Percentiles rank a stretch among this genome's conserved stretches.
Evolutionary conservation across 1,140 invertebrate species (phyloP).

Genomic region (Dermatophagoides farinae): DNA sequence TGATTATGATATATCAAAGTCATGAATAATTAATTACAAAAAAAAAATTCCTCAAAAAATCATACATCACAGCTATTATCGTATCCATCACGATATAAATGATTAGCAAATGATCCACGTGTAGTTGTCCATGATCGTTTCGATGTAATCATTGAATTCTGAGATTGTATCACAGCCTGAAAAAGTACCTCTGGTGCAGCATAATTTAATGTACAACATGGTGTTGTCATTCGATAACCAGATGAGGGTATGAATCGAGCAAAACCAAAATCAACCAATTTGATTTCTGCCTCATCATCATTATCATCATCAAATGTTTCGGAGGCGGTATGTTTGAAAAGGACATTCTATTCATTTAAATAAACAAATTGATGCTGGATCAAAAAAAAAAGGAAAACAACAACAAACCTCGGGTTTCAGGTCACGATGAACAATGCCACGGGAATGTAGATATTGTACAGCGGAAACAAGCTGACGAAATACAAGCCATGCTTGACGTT

Average conservation of each 20-base stretch:
- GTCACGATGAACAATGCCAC: conserved; percentile 96
- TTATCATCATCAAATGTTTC: conserved; percentile 29
- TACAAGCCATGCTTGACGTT: conserved; percentile 42
- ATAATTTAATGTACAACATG: conserved; percentile 71
- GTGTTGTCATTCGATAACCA: conserved; percentile 40
- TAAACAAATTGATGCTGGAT: not conserved
- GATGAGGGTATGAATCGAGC: conserved; percentile 42
- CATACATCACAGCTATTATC: conserved; percentile 13
- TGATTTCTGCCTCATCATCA: conserved; percentile 33
- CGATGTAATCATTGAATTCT: conserved; percentile 24
- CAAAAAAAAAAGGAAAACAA: not conserved
- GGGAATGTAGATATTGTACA: conserved; percentile 90
- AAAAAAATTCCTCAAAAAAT: not conserved
- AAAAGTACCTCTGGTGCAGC: conserved; percentile 71
- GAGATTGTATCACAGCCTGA: conserved; percentile 27
- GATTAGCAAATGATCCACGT: not conserved
- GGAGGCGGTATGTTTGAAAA: conserved; percentile 46
- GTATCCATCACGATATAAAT: not conserved
- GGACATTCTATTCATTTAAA: conserved; percentile 30
- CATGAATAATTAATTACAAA: not conserved
- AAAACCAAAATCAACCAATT: conserved; percentile 78
- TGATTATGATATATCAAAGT: conserved; percentile 64
- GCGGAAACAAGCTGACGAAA: conserved; percentile 70
- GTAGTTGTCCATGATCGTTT: conserved; percentile 16
- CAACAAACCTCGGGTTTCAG: conserved; percentile 72